Evolutionary conservation across 2,888 invertebrate genomes (phyloP).

Genomic region (Coelogynopora nodosa): DNA sequence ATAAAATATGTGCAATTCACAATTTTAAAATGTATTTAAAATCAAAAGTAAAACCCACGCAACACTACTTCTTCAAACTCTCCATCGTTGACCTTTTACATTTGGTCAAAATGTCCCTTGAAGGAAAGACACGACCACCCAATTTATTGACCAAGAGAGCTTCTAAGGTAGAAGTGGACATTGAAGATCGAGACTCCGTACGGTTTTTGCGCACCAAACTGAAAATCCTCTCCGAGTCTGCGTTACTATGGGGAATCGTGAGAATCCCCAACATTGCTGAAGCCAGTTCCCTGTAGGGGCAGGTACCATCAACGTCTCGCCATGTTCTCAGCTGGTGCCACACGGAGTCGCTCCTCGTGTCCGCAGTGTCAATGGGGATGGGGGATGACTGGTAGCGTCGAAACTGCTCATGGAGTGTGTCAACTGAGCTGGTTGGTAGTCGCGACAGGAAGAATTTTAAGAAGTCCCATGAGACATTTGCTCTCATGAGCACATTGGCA

Average conservation of each 20-base stretch:
- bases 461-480: not conserved
- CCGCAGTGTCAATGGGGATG: not conserved
- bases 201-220: not conserved
- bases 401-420: not conserved
- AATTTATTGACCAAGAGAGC: not conserved
- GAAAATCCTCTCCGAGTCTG: not conserved
- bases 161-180: not conserved
- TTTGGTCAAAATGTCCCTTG: slow-evolving; percentile 18
- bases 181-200: not conserved
- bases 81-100: slow-evolving; percentile 14
- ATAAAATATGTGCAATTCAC: not conserved
- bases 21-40: not conserved
- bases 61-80: slow-evolving; percentile 16
- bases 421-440: not conserved
- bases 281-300: not conserved
- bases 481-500: not conserved
- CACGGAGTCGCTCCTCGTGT: not conserved
- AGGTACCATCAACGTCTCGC: not conserved
- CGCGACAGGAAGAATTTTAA: not conserved
- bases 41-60: not conserved
- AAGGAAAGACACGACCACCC: not conserved
- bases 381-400: not conserved
- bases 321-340: not conserved
- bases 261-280: not conserved
- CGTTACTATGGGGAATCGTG: not conserved